Evolutionary conservation across 2,888 invertebrate species (phyloP).

Genomic region (Brachyptera risi): DNA sequence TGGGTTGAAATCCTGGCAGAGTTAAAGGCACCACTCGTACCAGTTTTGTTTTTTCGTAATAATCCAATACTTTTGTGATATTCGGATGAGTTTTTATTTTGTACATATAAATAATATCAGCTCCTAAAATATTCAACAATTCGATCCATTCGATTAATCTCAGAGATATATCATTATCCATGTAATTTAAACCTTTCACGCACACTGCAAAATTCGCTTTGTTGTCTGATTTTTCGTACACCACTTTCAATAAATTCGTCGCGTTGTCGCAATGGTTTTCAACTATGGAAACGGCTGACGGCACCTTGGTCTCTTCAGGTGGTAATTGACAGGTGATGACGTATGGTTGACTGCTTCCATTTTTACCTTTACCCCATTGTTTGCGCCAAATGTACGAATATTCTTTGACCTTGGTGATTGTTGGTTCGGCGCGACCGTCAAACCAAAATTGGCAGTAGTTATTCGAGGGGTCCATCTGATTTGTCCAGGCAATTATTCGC

Average conservation of each 20-base stretch:
- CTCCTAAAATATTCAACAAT: constrained; percentile 44
- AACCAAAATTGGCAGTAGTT: constrained; percentile 40
- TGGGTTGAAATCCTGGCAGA: constrained; percentile 44
- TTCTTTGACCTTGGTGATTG: constrained; percentile 36
- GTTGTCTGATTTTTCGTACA: constrained; percentile 36
- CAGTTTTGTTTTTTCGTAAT: constrained; percentile 37
- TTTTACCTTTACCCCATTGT: constrained; percentile 41
- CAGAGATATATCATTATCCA: constrained; percentile 41
- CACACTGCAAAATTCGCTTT: constrained; percentile 44
- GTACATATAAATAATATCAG: constrained; percentile 45
- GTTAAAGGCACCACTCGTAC: constrained; percentile 39
- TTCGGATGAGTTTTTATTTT: constrained; percentile 44
- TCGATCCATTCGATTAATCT: constrained; percentile 49
- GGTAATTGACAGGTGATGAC: constrained; percentile 42
- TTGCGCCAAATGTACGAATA: constrained; percentile 41
- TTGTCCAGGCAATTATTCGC: constrained; percentile 42
- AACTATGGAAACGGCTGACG: constrained; percentile 41
- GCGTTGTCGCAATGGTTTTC: constrained; percentile 40
- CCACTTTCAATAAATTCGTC: constrained; percentile 40
- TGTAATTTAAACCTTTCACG: constrained; percentile 47
- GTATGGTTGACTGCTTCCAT: constrained; percentile 41
- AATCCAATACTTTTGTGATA: constrained; percentile 39
- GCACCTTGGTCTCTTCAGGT: constrained; percentile 29
- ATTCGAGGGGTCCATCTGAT: constrained; percentile 39
- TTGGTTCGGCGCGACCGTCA: constrained; percentile 31